These are phyloP conservation scores for Sander vitreus DNA, from an alignment of 2,113 vertebrate species.

Conservation along the genomic window DNA sequence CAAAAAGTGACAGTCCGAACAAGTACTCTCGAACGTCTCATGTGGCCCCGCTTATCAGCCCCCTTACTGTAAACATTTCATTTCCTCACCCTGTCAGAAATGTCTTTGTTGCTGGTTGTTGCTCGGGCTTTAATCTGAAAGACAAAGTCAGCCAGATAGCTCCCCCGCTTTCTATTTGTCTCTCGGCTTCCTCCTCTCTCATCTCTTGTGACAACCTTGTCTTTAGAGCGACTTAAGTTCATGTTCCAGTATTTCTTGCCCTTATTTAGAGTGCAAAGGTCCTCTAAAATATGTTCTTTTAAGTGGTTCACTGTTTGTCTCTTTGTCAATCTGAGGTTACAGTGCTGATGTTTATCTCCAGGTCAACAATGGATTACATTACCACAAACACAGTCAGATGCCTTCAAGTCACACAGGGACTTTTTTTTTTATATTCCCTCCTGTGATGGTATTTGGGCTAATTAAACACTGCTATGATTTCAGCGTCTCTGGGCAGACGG, in stretches of 20 bases:
- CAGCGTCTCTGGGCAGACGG: conserved; percentile 69
- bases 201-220: conserved; percentile 73
- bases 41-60: conserved; percentile 73
- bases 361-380: conserved; percentile 67
- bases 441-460: conserved; percentile 68
- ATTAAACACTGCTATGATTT: conserved; percentile 79
- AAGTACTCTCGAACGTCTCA: conserved; percentile 63
- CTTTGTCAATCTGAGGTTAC: conserved; percentile 69
- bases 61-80: conserved; percentile 83
- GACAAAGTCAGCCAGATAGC: conserved; percentile 81
- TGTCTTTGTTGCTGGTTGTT: conserved; percentile 79
- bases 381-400: conserved; percentile 60
- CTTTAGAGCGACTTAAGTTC: conserved; percentile 62
- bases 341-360: conserved; percentile 66
- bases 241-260: conserved; percentile 61
- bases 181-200: conserved; percentile 60
- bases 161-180: conserved; percentile 66
- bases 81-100: conserved; percentile 84
- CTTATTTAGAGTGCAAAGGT: conserved; percentile 59
- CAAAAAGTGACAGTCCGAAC: conserved; percentile 64
- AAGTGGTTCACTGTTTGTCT: conserved; percentile 69
- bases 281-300: conserved; percentile 61
- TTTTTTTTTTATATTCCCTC: conserved; percentile 39
- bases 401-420: conserved; percentile 27
- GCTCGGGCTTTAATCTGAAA: conserved; percentile 85